Evolutionary conservation across 1,140 invertebrate genomes (phyloP).

Genomic region (Grapholita molesta): DNA sequence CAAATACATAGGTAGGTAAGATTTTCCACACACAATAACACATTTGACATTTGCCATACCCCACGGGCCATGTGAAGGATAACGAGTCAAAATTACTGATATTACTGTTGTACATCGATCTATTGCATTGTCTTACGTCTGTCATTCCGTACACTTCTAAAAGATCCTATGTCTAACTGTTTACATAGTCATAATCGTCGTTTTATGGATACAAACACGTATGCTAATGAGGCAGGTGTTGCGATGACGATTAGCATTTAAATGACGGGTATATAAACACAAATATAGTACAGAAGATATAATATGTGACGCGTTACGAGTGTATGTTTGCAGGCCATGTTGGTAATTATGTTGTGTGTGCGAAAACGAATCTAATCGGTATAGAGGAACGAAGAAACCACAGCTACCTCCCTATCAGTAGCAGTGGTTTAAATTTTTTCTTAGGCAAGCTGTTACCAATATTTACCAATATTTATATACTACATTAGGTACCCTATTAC

Average conservation of each 20-base stretch:
- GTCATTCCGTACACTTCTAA: background rate
- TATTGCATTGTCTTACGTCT: conserved; percentile 10
- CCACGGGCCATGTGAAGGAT: conserved; percentile 10
- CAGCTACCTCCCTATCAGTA: no score
- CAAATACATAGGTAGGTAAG: background rate
- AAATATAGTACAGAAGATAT: background rate
- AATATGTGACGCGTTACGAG: background rate
- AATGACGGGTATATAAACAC: conserved; percentile 10
- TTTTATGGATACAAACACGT: background rate
- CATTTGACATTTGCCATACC: conserved; percentile 17
- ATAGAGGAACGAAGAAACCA: no score
- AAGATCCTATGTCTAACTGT: background rate
- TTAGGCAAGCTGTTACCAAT: no score
- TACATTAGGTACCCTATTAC: no score
- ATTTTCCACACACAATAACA: background rate
- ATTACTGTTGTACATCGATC: conserved; percentile 12
- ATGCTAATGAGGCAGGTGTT: conserved; percentile 8
- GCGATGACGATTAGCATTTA: conserved; percentile 10
- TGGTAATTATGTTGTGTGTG: no score
- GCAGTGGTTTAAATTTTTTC: no score
- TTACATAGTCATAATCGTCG: background rate
- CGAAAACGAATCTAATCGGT: no score
- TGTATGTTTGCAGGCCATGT: no score
- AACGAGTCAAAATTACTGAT: conserved; percentile 5
- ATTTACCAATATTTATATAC: no score